Conservation (phyloP, 1,140 invertebrate genomes). For the Vollenhovia emeryi region DNA sequence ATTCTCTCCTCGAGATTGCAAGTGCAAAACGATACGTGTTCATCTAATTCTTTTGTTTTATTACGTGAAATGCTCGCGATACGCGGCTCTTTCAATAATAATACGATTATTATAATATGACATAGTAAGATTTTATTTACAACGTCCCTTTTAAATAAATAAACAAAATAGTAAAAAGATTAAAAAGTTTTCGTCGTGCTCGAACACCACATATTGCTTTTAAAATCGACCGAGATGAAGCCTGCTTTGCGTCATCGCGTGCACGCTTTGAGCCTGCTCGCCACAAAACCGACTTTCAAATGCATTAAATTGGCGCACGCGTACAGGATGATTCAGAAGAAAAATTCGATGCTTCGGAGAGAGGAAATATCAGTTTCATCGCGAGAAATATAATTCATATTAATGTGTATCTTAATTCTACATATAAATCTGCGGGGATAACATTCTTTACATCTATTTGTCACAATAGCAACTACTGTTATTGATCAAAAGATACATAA, state of each 20-base stretch:
- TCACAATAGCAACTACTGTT: neutral
- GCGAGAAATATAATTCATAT: neutral
- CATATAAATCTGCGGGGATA: neutral
- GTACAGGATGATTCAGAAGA: constrained; percentile 28
- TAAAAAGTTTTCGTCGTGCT: neutral
- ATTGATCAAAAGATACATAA: neutral
- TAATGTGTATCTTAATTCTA: neutral
- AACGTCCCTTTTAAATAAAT: neutral
- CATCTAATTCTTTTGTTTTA: neutral
- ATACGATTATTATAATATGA: too few relatives aligned
- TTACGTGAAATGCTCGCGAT: neutral
- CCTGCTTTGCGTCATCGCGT: neutral
- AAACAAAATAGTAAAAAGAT: neutral
- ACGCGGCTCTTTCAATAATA: neutral
- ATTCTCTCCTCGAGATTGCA: neutral
- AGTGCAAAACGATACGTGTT: neutral
- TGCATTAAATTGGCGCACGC: constrained; percentile 58
- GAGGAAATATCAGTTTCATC: neutral
- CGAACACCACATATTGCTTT: constrained; percentile 3
- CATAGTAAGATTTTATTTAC: neutral
- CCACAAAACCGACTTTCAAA: constrained; percentile 46
- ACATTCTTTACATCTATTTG: neutral
- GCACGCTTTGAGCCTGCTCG: constrained; percentile 18
- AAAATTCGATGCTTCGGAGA: neutral
- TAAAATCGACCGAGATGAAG: neutral